These are phyloP conservation scores for Scomber colias DNA, from an alignment of 2,113 vertebrate genomes.

Conservation along the genomic window DNA sequence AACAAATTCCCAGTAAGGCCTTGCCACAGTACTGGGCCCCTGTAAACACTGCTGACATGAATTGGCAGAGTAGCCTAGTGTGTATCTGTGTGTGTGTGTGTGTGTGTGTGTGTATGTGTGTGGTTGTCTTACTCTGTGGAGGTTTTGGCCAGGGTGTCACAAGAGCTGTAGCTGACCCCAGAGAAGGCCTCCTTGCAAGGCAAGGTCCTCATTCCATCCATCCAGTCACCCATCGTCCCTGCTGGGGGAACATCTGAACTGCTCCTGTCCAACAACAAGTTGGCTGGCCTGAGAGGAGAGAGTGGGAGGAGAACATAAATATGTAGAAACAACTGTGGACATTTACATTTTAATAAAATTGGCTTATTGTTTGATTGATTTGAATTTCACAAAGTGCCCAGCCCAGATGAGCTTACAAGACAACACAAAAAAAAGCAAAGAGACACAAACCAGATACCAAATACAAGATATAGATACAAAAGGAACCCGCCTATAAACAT, in stretches of 20 bases:
- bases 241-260: constrained; percentile 90
- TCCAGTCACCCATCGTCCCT: constrained; percentile 91
- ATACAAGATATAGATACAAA: too few relatives aligned
- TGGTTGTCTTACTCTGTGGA: constrained; percentile 92
- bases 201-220: constrained; percentile 92
- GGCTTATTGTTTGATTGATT: neutral
- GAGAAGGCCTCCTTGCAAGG: constrained; percentile 97
- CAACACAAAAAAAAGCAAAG: too few relatives aligned
- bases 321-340: neutral
- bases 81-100: constrained; percentile 37
- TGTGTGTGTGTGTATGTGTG: constrained; percentile 22
- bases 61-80: constrained; percentile 48
- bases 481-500: too few relatives aligned
- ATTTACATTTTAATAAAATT: constrained; percentile 7
- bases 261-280: constrained; percentile 95
- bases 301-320: constrained; percentile 1
- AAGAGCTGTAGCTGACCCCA: constrained; percentile 96
- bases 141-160: constrained; percentile 97
- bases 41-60: constrained; percentile 63
- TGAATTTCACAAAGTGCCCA: too few relatives aligned
- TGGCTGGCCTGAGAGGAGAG: constrained; percentile 87
- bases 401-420: too few relatives aligned
- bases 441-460: too few relatives aligned
- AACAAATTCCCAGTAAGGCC: constrained; percentile 48
- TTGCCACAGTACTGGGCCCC: constrained; percentile 41